Conservation (phyloP, 2,797 vertebrate genomes). For the Dallia pectoralis region DNA sequence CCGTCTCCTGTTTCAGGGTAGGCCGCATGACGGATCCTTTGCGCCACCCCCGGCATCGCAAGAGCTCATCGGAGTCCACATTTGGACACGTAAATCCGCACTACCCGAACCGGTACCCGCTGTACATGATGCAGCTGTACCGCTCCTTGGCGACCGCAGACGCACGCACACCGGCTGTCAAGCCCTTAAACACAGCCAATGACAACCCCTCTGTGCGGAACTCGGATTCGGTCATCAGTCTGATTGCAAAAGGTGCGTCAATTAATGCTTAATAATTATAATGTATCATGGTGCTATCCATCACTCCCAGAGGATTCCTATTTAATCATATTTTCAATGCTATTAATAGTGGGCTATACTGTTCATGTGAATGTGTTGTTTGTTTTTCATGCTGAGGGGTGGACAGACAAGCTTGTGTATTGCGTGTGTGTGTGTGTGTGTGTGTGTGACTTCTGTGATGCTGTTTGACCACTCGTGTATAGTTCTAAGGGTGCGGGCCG, state of each 20-base stretch:
- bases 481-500: not conserved
- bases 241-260: slow-evolving; percentile 75
- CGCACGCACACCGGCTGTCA: slow-evolving; percentile 18
- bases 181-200: slow-evolving; percentile 9
- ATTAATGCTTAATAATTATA: not conserved
- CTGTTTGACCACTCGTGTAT: slow-evolving; percentile 4
- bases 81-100: slow-evolving; percentile 45
- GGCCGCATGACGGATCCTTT: slow-evolving; percentile 11
- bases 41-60: slow-evolving; percentile 10
- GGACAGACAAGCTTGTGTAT: not conserved
- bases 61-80: slow-evolving; percentile 8
- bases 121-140: slow-evolving; percentile 87
- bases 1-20: slow-evolving; percentile 32
- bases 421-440: no score
- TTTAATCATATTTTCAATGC: not conserved
- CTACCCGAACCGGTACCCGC: slow-evolving; percentile 60
- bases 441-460: not conserved
- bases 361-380: not conserved
- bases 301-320: not conserved
- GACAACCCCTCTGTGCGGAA: slow-evolving; percentile 46
- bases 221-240: slow-evolving; percentile 75
- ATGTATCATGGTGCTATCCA: not conserved
- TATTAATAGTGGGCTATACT: not conserved
- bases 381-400: not conserved
- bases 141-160: slow-evolving; percentile 61